Evolutionary conservation across 2,113 vertebrate species (phyloP), one percentile per base, ranked within the genome.

Genomic region (Gavialis gangeticus): DNA sequence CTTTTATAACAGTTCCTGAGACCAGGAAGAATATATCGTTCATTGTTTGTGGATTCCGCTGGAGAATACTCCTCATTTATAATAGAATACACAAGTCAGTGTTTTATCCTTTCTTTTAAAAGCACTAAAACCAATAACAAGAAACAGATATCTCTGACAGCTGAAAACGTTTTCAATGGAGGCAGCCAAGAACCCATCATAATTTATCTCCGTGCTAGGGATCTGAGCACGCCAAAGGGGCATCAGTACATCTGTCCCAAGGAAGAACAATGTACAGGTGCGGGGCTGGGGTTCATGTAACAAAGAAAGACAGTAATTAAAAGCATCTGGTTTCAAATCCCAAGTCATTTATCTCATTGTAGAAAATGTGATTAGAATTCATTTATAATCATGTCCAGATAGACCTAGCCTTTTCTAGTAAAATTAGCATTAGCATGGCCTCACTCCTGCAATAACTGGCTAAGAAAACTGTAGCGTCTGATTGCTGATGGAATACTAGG

Each of bases 61-160:
- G 89, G 89, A 94, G 90, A 95, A 88, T 88, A 78, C 89, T 97
- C 63, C 85, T 75, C 95, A 85, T 97, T 91, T 97, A 90, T 93
- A 96, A 97, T 25, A 87, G 85, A 94, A 89, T 95, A 81, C 85
- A 96, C 95, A 91, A 92, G 93, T 90, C 90, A 91, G 73, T 92
- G 93, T 92, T 96, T 97, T 79, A 91, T 92, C 89, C 88, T 93
- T 93, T 89, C 88, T 89, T 97, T 96, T 95, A 95, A 96, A 96
- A 96, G 93, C 86, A 92, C 91, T 96, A 96, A 96, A 97, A 93
- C 89, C 83, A 92, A 91, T 98, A 99, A 99, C 97, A 98, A 98
- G 98, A 98, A 99, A 98, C 98, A 99, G 98, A 98, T 93, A 93
- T 73, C 79, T 87, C 85, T 90, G 93, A 95, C 95, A 97, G 94